Conservation (phyloP, 2,888 invertebrate species). For the Cyclophora punctaria region DNA sequence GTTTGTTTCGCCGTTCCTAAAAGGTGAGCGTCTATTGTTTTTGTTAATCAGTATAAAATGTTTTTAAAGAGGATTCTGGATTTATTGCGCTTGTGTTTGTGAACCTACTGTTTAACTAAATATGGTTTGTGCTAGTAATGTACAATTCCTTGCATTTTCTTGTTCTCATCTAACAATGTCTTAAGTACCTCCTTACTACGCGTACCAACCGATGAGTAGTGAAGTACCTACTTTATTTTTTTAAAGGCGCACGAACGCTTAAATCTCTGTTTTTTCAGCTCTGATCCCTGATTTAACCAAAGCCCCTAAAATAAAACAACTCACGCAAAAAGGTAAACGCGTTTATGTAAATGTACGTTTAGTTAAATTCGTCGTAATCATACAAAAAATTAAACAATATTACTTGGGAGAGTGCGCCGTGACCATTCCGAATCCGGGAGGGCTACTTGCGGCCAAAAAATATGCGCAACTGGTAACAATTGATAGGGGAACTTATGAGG, state of each 20-base stretch:
- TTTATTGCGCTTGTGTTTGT: no score
- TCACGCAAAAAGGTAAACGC: neutral
- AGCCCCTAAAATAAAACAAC: neutral
- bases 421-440: constrained; percentile 16
- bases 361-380: neutral
- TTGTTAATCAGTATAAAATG: neutral
- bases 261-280: neutral
- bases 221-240: no score
- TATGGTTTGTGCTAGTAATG: no score
- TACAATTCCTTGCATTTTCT: no score
- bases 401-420: constrained; percentile 8
- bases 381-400: constrained; percentile 1
- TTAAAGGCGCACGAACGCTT: no score
- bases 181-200: no score
- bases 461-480: constrained; percentile 69
- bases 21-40: constrained; percentile 7
- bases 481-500: constrained; percentile 51
- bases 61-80: no score
- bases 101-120: no score
- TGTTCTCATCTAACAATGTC: no score
- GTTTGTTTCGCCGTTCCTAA: constrained; percentile 22
- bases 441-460: constrained; percentile 50
- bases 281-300: neutral
- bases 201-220: no score
- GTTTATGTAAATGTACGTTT: neutral